Evolutionary conservation across 2,797 vertebrate genomes (phyloP).

Genomic region (Chloroceryle amazona): DNA sequence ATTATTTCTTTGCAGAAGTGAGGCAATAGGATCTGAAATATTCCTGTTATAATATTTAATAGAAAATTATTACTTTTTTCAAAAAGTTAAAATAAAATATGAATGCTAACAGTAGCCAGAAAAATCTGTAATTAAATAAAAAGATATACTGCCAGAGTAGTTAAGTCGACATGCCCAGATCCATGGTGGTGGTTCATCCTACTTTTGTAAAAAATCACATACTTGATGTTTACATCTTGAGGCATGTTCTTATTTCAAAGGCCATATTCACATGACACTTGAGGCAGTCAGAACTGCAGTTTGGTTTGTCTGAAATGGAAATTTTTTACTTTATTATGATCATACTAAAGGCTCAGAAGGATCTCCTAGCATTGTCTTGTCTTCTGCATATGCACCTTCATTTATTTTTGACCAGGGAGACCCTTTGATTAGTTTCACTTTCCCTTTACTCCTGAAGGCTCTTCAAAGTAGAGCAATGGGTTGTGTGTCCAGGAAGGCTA

Average conservation of each 20-base stretch:
- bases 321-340: background rate
- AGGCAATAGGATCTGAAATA: background rate
- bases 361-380: background rate
- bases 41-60: background rate
- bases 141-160: background rate
- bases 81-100: background rate
- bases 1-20: background rate
- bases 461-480: background rate
- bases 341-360: background rate
- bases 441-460: background rate
- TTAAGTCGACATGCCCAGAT: background rate
- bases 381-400: background rate
- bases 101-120: background rate
- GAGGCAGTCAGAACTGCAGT: background rate
- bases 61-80: background rate
- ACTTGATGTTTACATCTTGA: background rate
- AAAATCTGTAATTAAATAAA: background rate
- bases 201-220: background rate
- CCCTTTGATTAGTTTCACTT: background rate
- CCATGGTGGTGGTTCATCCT: background rate
- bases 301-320: background rate
- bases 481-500: conserved; percentile 1
- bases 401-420: background rate
- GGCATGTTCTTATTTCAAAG: background rate
- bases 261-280: background rate